phyloP scores from a whole-genome alignment of 1,140 invertebrate species.

The Drosophila simulans region DNA sequence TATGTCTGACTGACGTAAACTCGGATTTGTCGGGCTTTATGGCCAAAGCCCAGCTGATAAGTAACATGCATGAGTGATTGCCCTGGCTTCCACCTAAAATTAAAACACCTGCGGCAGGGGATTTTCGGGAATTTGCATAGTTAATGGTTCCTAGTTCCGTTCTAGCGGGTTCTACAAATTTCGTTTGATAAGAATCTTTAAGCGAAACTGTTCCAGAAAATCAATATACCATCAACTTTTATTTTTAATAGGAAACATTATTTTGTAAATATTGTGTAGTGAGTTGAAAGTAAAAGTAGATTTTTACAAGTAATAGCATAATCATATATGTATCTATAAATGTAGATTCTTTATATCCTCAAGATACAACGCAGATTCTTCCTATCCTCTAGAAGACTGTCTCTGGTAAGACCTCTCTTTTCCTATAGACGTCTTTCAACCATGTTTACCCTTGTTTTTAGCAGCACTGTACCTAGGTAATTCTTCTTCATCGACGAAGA shows the following conservation, averaged over 20 bases:
- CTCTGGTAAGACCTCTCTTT: constrained; percentile 1
- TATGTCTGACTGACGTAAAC: constrained; percentile 1
- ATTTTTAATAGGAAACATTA: too few species aligned
- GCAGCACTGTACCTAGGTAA: constrained; percentile 30
- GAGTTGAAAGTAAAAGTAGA: too few species aligned
- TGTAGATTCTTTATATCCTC: too few species aligned
- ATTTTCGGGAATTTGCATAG: constrained; percentile 23
- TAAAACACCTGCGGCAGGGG: constrained; percentile 4
- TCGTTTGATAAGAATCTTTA: neutral
- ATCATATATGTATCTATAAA: too few species aligned
- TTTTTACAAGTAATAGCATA: too few species aligned
- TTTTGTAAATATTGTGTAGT: too few species aligned
- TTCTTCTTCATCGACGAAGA: constrained; percentile 25
- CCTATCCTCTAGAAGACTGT: neutral
- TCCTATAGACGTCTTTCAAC: constrained; percentile 1
- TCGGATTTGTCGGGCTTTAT: constrained; percentile 39
- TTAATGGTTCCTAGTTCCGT: neutral
- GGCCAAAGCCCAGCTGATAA: constrained; percentile 49
- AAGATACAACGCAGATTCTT: too few species aligned
- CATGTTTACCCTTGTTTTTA: constrained; percentile 56
- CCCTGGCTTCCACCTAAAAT: constrained; percentile 12
- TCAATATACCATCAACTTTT: neutral
- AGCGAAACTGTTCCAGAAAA: neutral
- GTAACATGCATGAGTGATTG: constrained; percentile 36
- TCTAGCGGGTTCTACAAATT: constrained; percentile 3